phyloP scores from a whole-genome alignment of 2,797 vertebrate species.

The Paratrypauchen microcephalus region DNA sequence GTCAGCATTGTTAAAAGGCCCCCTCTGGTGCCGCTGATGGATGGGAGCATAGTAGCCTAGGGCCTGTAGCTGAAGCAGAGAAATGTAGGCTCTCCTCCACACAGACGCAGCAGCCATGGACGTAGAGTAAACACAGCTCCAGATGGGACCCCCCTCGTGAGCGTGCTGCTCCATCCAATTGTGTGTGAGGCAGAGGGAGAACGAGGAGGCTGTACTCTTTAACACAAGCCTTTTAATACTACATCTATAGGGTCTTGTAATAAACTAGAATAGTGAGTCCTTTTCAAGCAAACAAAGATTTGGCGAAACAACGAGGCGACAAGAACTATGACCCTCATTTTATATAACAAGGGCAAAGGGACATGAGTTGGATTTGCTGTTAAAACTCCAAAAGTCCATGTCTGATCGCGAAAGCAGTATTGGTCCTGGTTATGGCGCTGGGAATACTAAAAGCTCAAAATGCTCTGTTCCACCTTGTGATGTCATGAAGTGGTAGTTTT shows the following conservation, averaged over 20 bases:
- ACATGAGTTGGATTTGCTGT: no score
- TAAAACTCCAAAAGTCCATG: neutral
- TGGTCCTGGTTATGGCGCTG: neutral
- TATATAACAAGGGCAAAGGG: no score
- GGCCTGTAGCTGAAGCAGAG: constrained; percentile 67
- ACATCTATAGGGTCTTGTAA: neutral
- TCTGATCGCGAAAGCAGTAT: neutral
- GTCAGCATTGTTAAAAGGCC: constrained; percentile 77
- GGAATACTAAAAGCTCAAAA: neutral
- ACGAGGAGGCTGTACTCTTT: neutral
- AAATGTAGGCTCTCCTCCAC: constrained; percentile 63
- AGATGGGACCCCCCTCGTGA: constrained; percentile 73
- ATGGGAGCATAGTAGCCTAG: constrained; percentile 66
- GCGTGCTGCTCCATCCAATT: constrained; percentile 59
- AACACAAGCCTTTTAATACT: constrained; percentile 16
- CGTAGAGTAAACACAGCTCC: constrained; percentile 63
- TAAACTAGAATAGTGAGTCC: neutral
- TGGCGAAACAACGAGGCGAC: neutral
- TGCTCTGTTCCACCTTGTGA: no score
- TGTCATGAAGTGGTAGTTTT: no score
- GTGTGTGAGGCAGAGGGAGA: constrained; percentile 27
- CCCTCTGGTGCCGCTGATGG: constrained; percentile 73
- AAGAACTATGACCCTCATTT: no score
- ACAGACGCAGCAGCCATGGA: constrained; percentile 29
- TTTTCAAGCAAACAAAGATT: neutral